These are phyloP conservation scores for Fragum whitleyi DNA, from an alignment of 2,888 invertebrate species.

Conservation along the genomic window DNA sequence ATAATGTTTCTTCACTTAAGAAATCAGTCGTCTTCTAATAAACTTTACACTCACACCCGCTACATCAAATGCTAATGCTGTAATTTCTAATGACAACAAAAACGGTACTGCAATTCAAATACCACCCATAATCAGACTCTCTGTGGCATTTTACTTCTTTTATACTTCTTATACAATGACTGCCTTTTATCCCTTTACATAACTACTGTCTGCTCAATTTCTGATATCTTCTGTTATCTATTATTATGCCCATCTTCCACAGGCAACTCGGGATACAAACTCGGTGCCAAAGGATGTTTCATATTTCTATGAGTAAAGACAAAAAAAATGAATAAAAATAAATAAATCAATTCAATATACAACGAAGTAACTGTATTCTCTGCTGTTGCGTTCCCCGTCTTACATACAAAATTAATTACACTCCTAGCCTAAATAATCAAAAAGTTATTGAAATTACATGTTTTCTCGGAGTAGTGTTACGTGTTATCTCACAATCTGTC, in stretches of 20 bases:
- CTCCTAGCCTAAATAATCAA: slow-evolving; percentile 40
- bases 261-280: slow-evolving; percentile 42
- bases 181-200: slow-evolving; percentile 31
- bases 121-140: slow-evolving; percentile 33
- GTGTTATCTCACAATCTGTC: slow-evolving; percentile 36
- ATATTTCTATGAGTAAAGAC: slow-evolving; percentile 25
- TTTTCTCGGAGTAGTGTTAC: slow-evolving; percentile 41
- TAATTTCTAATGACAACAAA: slow-evolving; percentile 46
- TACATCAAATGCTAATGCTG: slow-evolving; percentile 33
- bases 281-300: slow-evolving; percentile 49
- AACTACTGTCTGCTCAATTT: slow-evolving; percentile 28
- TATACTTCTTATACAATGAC: slow-evolving; percentile 55
- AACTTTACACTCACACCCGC: slow-evolving; percentile 23
- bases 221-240: slow-evolving; percentile 54
- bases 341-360: slow-evolving; percentile 31
- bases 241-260: slow-evolving; percentile 50
- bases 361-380: slow-evolving; percentile 40
- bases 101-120: slow-evolving; percentile 31
- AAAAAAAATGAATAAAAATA: slow-evolving; percentile 8
- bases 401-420: slow-evolving; percentile 39
- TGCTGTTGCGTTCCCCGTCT: slow-evolving; percentile 30
- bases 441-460: slow-evolving; percentile 35
- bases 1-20: slow-evolving; percentile 38
- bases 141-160: slow-evolving; percentile 45
- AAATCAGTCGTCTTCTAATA: slow-evolving; percentile 23